Percentiles rank a stretch among this genome's conserved stretches.
These are phyloP conservation scores for Crotalus viridis DNA, from an alignment of 2,113 vertebrate genomes.

Conservation along the genomic window DNA sequence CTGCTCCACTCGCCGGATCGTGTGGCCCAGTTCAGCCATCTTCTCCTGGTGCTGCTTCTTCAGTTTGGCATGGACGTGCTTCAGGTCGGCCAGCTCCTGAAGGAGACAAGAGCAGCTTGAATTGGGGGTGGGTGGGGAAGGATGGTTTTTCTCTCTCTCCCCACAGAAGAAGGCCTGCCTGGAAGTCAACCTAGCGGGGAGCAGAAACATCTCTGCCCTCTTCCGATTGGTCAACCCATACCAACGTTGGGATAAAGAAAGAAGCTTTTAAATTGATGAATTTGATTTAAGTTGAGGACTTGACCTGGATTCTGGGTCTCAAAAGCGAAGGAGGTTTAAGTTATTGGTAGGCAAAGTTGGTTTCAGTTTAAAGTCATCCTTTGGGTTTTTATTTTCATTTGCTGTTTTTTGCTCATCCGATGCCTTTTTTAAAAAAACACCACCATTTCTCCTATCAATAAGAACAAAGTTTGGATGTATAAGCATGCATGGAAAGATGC, in stretches of 20 bases:
- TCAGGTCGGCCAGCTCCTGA: slow-evolving; percentile 91
- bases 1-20: slow-evolving; percentile 88
- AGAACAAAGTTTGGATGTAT: too few relatives aligned
- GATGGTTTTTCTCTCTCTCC: background rate
- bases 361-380: too few relatives aligned
- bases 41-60: slow-evolving; percentile 97
- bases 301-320: too few relatives aligned
- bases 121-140: accelerated
- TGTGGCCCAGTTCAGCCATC: slow-evolving; percentile 85
- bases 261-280: background rate
- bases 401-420: too few relatives aligned
- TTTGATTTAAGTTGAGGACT: background rate
- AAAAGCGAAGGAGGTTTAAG: too few relatives aligned
- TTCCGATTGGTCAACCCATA: background rate
- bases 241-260: background rate
- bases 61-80: slow-evolving; percentile 89
- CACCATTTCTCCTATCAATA: too few relatives aligned
- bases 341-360: too few relatives aligned
- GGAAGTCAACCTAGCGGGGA: background rate
- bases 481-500: too few relatives aligned
- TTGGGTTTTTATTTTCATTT: too few relatives aligned
- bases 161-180: background rate
- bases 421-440: too few relatives aligned
- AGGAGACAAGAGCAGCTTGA: background rate
- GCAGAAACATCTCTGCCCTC: background rate